These are phyloP conservation scores for Drosophila pseudotalamancana DNA, from an alignment of 2,888 invertebrate genomes.

Conservation along the genomic window DNA sequence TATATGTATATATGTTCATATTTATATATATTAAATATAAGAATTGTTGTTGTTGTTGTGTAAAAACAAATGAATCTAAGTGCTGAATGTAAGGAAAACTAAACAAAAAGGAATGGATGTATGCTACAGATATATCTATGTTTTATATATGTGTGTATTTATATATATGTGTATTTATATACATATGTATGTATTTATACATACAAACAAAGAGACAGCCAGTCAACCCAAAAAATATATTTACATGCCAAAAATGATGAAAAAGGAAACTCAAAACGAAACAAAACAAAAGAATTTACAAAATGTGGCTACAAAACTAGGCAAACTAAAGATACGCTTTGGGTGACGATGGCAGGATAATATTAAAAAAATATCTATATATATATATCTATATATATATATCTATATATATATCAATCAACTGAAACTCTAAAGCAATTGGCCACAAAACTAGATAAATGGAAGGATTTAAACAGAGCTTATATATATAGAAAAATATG, in stretches of 20 bases:
- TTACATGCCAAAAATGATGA: neutral
- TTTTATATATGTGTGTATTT: neutral
- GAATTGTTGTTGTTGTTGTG: conserved; percentile 35
- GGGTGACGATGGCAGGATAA: neutral
- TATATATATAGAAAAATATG: neutral
- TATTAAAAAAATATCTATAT: neutral
- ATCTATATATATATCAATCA: neutral
- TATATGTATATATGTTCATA: no score
- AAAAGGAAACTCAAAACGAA: neutral
- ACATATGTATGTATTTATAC: conserved; percentile 5
- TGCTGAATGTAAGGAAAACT: conserved; percentile 37
- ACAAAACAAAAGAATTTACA: neutral
- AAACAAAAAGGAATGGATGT: conserved; percentile 17
- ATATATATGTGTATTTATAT: conserved; percentile 3
- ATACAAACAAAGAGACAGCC: neutral
- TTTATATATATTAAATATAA: neutral
- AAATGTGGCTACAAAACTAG: conserved; percentile 5
- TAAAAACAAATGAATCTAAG: conserved; percentile 33
- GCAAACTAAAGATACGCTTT: neutral
- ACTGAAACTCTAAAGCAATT: conserved; percentile 8
- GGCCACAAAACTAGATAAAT: neutral
- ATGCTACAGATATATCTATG: conserved; percentile 1
- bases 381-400: neutral
- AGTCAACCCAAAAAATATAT: conserved; percentile 8
- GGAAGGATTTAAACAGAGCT: neutral